Evolutionary conservation across 2,113 vertebrate genomes (phyloP), one percentile per base, ranked within the genome.

Genomic region (Miniopterus natalensis): DNA sequence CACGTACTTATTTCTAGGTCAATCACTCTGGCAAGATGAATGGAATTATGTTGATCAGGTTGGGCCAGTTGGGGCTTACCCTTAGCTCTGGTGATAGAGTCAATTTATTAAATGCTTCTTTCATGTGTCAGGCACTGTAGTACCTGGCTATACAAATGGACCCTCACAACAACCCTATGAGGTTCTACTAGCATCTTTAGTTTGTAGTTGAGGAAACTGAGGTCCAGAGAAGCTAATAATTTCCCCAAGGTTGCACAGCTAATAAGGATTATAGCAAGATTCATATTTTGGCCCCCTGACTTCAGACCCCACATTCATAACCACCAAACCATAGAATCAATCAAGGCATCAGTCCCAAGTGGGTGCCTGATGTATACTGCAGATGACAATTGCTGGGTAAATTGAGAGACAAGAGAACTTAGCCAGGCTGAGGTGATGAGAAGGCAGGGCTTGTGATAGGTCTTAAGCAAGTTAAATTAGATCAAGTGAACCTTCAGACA

Each of bases 161-260:
- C 66, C 61, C 20, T 51, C 25, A 23, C 47, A 47, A 42, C 14
- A 70, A 29, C 18, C 70, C 66, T 51, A 8, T 2, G 36, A 57
- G 1, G 14, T 36, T 45, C 51, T 36, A 42, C 45, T 57, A 63
- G 21, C 23, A 55, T 57, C 40, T 90, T 47, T 45, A 63, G 21
- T 75, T 88, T 63, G 59, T 40, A 71, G 29, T 7, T 74, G 81
- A 95, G 40, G 71, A 96, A 86, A 93, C 6, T 27, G 21, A 51
- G 7, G 15, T 15, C 36, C 51, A 45, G 66, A 68, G 31, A 80
- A 23, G 29, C 40, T 59, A 73, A 18, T 31, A 93, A 66, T 21
- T 73, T 66, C 31, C 36, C 70, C n/a, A 36, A 36, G 47, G 18
- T 59, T 45, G 20, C 79, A 81, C 29, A 74, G 65, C 21, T 10